phyloP scores from a whole-genome alignment of 2,113 vertebrate genomes.

The Hippocampus zosterae region DNA sequence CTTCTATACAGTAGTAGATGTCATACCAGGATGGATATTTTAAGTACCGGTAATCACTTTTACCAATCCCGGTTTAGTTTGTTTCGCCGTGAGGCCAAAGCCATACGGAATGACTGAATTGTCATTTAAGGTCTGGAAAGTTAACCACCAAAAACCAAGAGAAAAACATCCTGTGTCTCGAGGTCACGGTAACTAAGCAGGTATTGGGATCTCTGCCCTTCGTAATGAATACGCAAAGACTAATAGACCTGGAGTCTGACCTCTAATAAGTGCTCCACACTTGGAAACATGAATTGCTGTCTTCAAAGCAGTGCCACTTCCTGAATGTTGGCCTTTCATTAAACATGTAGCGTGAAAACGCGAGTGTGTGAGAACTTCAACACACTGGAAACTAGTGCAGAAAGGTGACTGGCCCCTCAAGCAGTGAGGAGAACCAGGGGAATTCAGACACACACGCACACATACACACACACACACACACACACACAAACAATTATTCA shows the following conservation, averaged over 20 bases:
- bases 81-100: slow-evolving; percentile 11
- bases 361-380: slow-evolving; percentile 23
- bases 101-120: slow-evolving; percentile 22
- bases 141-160: slow-evolving; percentile 60
- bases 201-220: slow-evolving; percentile 57
- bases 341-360: slow-evolving; percentile 42
- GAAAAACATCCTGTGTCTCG: slow-evolving; percentile 64
- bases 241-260: slow-evolving; percentile 69
- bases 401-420: slow-evolving; percentile 58
- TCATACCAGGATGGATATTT: slow-evolving; percentile 23
- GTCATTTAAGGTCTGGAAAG: slow-evolving; percentile 30
- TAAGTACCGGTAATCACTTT: slow-evolving; percentile 20
- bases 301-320: slow-evolving; percentile 68
- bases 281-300: slow-evolving; percentile 66
- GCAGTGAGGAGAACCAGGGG: slow-evolving; percentile 60
- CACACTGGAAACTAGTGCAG: slow-evolving; percentile 37
- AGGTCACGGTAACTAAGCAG: slow-evolving; percentile 60
- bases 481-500: slow-evolving; percentile 74
- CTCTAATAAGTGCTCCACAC: slow-evolving; percentile 67
- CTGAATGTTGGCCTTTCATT: slow-evolving; percentile 55
- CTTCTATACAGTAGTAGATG: slow-evolving; percentile 18
- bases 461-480: slow-evolving; percentile 59
- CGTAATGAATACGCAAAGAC: slow-evolving; percentile 71
- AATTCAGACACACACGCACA: slow-evolving; percentile 64
- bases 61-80: slow-evolving; percentile 10